Evolutionary conservation across 1,140 invertebrate species (phyloP).

Genomic region (Holcopasites calliopsidis): DNA sequence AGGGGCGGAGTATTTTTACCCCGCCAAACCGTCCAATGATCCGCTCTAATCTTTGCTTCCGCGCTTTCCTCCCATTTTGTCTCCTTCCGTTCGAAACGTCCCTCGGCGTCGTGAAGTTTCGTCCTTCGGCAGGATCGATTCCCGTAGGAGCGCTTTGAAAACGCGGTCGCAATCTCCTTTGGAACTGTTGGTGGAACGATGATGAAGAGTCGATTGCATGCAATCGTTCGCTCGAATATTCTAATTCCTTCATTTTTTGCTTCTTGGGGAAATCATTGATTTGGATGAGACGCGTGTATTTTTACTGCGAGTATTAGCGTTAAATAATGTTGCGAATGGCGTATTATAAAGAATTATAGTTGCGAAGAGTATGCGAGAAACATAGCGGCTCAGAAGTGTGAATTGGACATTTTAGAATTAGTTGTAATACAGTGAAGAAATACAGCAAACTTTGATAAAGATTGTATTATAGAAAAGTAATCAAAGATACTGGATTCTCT

Average conservation of each 20-base stretch:
- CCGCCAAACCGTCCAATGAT: slow-evolving; percentile 2
- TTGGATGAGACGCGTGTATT: too few species aligned
- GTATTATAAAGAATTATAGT: too few species aligned
- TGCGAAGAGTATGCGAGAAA: too few species aligned
- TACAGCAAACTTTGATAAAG: too few species aligned
- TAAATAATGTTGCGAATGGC: too few species aligned
- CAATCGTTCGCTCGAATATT: background rate
- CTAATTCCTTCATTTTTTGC: background rate
- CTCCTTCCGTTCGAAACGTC: slow-evolving; percentile 15
- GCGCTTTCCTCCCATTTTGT: slow-evolving; percentile 34
- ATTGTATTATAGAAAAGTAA: too few species aligned
- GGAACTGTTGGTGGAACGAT: slow-evolving; percentile 29
- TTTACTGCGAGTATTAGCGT: too few species aligned
- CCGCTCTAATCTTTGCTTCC: slow-evolving; percentile 34
- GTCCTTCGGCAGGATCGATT: slow-evolving; percentile 60
- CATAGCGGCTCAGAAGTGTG: too few species aligned
- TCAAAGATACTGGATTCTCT: too few species aligned
- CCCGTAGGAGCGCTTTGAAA: slow-evolving; percentile 56
- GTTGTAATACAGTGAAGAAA: too few species aligned
- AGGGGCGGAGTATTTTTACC: slow-evolving; percentile 27
- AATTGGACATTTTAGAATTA: too few species aligned
- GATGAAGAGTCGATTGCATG: background rate
- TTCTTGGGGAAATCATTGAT: background rate
- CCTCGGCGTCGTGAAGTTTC: background rate
- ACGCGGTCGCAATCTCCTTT: slow-evolving; percentile 47